Conservation (phyloP, 2,113 vertebrate genomes). For the Pionites leucogaster region DNA sequence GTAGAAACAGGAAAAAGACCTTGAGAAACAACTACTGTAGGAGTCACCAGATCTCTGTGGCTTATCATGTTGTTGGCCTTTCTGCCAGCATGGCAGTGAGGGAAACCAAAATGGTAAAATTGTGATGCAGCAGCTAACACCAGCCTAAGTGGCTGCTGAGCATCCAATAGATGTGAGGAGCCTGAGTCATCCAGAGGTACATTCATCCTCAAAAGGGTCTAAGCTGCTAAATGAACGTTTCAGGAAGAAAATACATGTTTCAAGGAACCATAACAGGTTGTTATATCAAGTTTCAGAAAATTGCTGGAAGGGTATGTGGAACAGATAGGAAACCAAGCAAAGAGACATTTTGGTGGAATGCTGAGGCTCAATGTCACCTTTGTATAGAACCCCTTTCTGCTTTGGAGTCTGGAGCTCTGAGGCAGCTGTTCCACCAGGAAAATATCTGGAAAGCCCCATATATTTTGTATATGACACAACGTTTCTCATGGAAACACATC, state of each 20-base stretch:
- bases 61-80: neutral
- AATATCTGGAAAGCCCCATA: neutral
- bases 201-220: neutral
- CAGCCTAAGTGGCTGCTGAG: neutral
- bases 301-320: neutral
- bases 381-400: neutral
- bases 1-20: neutral
- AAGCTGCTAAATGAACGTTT: neutral
- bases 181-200: neutral
- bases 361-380: neutral
- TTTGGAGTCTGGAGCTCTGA: neutral
- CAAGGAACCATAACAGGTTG: neutral
- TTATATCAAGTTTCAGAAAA: neutral
- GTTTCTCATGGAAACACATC: neutral
- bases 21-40: neutral
- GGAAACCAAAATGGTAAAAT: neutral
- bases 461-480: neutral
- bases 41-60: neutral
- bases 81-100: rapidly evolving
- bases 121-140: neutral
- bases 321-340: neutral
- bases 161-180: neutral
- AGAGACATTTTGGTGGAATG: neutral
- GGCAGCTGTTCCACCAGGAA: neutral
- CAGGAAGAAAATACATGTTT: neutral